Evolutionary conservation across 2,888 invertebrate genomes (phyloP).

Genomic region (Torymus auratus): DNA sequence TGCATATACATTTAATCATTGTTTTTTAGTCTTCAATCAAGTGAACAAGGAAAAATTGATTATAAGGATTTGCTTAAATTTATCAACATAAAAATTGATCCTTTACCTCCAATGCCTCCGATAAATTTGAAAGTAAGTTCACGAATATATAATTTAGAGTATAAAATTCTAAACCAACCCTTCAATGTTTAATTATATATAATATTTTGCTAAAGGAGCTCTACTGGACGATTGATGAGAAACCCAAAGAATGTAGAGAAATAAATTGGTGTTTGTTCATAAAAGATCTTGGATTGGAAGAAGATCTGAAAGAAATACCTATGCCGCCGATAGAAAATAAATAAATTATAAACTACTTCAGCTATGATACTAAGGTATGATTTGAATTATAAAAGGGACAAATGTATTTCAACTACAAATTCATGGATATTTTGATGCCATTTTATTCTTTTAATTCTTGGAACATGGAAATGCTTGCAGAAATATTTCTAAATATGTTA

Average conservation of each 20-base stretch:
- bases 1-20: too few species aligned
- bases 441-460: too few species aligned
- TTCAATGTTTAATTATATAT: background rate
- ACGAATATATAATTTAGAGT: background rate
- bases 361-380: too few species aligned
- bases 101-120: constrained; percentile 77
- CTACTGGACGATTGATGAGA: constrained; percentile 77
- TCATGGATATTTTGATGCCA: background rate
- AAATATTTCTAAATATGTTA: constrained; percentile 1
- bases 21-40: constrained; percentile 79
- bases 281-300: constrained; percentile 76
- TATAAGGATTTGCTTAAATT: constrained; percentile 85
- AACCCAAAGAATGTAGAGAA: constrained; percentile 73
- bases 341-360: background rate
- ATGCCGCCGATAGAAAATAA: background rate
- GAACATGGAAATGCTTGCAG: background rate
- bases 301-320: constrained; percentile 57
- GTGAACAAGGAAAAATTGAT: constrained; percentile 82
- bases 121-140: constrained; percentile 77
- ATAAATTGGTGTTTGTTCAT: constrained; percentile 78
- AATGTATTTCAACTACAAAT: background rate
- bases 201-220: constrained; percentile 65
- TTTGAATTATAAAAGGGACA: too few species aligned
- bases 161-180: background rate
- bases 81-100: constrained; percentile 82